Evolutionary conservation across 2,888 invertebrate genomes (phyloP).

Genomic region (Mystacides longicornis): DNA sequence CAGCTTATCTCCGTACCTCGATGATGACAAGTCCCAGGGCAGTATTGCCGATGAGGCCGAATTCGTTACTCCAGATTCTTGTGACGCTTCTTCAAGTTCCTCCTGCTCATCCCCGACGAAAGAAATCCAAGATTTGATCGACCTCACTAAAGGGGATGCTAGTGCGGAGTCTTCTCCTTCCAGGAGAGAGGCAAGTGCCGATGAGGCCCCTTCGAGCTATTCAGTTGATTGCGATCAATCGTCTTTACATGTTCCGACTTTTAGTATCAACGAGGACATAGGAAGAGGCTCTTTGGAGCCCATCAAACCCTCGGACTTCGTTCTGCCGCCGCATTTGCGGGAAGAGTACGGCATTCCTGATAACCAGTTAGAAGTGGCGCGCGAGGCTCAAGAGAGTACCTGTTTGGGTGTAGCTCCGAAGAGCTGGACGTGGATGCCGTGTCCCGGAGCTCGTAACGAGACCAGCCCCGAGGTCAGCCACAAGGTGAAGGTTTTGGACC

Average conservation of each 20-base stretch:
- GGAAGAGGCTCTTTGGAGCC: slow-evolving; percentile 20
- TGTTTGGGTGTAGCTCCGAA: slow-evolving; percentile 3
- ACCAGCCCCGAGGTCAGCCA: slow-evolving; percentile 6
- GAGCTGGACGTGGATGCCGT: slow-evolving; percentile 17
- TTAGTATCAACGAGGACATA: slow-evolving; percentile 20
- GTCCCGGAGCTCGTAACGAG: slow-evolving; percentile 9
- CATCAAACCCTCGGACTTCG: slow-evolving; percentile 15
- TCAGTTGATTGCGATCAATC: slow-evolving; percentile 23
- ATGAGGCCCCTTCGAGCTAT: slow-evolving; percentile 22
- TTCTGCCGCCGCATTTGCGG: slow-evolving; percentile 4
- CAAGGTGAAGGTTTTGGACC: slow-evolving; percentile 21
- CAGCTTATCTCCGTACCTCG: slow-evolving; percentile 24
- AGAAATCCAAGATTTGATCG: slow-evolving; percentile 21
- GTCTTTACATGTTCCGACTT: slow-evolving; percentile 19
- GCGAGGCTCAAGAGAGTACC: slow-evolving; percentile 10
- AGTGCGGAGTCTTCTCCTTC: slow-evolving; percentile 13
- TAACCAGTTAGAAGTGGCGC: slow-evolving; percentile 11
- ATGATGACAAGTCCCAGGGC: slow-evolving; percentile 18
- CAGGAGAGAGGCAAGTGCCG: slow-evolving; percentile 16
- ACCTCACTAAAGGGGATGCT: slow-evolving; percentile 17
- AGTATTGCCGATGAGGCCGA: slow-evolving; percentile 24
- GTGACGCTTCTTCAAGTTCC: slow-evolving; percentile 15
- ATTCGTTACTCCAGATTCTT: slow-evolving; percentile 34
- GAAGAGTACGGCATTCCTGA: slow-evolving; percentile 14
- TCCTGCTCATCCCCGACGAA: slow-evolving; percentile 18